Base-by-base conservation (phyloP, 2,113 vertebrate genomes). In the Xiphophorus maculatus region DNA sequence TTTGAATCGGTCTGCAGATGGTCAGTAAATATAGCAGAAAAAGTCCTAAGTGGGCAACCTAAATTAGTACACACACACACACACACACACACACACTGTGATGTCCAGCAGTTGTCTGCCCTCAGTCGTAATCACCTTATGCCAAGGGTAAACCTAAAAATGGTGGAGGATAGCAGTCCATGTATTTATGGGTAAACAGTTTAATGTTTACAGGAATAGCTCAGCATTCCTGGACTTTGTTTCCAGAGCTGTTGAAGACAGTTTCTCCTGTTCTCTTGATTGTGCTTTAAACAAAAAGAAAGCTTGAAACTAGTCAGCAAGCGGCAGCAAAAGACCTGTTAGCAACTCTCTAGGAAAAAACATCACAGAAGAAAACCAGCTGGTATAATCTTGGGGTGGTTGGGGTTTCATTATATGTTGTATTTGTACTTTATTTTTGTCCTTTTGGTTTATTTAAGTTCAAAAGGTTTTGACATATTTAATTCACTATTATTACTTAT, bases 31-130 rank as follows among this genome's bases (percentile, higher is more conserved):
- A 54, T 25, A 54, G 22, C 22, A 54, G 51, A 8, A 54, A 9
- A 25, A 15, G 19, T 54, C 22, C 22, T 25, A 54, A 54, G 22
- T 54, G 8, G 51, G 17, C 51, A 54, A 25, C 15, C 30, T 35
- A 35, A 35, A 35, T 35, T 8, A 35, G 33, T 33, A 33, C 33
- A 35, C 8, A 35, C 35, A 11, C 35, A 11, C 10, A 63, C 63
- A 70, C 51, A 62, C 73, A 85, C 79, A 77, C 72, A 74, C 66
- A 69, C 51, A 73, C 15, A 0, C 69, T 66, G 35, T 60, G 3
- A 79, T 25, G 25, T 77, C 87, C 90, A 93, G 88, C 90, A 90
- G 90, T 87, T 86, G 79, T 79, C 74, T 35, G 74, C 62, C 71
- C 75, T 9, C 42, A 8, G 42, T 13, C 81, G 73, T 33, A 29